Evolutionary conservation across 2,797 vertebrate genomes (phyloP).

Genomic region (Lacerta agilis): DNA sequence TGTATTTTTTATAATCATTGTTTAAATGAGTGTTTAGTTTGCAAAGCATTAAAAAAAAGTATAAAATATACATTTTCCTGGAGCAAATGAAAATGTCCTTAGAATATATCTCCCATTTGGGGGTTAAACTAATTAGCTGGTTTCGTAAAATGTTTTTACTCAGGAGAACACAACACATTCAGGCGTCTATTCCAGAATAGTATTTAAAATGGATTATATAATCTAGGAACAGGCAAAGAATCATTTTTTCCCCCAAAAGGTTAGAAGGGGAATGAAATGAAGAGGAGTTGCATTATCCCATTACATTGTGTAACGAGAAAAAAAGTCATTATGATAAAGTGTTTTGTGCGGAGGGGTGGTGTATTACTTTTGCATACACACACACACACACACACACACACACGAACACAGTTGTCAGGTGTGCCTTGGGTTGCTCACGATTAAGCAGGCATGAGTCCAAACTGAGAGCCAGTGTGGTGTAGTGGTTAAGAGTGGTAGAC

Average conservation of each 20-base stretch:
- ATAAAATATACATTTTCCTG: constrained; percentile 19
- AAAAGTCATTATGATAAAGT: not conserved
- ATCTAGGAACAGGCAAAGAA: not conserved
- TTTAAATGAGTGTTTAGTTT: not conserved
- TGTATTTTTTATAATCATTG: not conserved
- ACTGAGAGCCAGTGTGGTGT: too few relatives aligned
- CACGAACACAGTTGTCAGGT: too few relatives aligned
- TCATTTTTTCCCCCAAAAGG: not conserved
- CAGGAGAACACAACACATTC: not conserved
- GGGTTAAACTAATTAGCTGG: constrained; percentile 50
- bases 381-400: too few relatives aligned
- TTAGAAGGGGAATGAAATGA: not conserved
- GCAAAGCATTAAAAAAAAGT: not conserved
- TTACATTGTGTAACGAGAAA: not conserved
- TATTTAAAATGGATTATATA: constrained; percentile 39
- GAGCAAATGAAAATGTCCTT: constrained; percentile 22
- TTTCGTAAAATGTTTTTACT: constrained; percentile 52
- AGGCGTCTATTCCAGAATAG: constrained; percentile 23
- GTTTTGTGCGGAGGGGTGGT: not conserved
- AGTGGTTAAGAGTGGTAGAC: too few relatives aligned
- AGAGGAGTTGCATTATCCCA: not conserved
- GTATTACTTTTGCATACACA: too few relatives aligned
- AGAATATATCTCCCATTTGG: constrained; percentile 27
- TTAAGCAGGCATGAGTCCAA: too few relatives aligned
- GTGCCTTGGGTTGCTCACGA: too few relatives aligned